Conservation (phyloP, 2,888 invertebrate genomes). For the Capitulum mitella region DNA sequence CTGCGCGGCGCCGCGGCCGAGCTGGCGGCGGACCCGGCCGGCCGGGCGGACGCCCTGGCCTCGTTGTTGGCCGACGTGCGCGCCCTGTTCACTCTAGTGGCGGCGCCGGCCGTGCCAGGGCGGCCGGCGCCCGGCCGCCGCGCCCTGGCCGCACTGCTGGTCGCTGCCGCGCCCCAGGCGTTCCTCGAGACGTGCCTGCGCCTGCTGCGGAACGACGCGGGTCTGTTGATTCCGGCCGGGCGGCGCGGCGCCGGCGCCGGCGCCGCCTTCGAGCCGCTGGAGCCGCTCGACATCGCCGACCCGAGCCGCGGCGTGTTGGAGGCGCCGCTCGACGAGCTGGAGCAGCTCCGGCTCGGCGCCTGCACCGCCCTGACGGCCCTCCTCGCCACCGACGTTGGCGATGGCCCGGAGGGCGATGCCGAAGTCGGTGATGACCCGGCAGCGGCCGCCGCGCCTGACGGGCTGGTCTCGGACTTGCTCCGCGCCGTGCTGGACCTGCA, state of each 20-base stretch:
- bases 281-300: neutral
- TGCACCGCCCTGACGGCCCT: neutral
- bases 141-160: neutral
- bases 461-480: neutral
- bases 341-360: neutral
- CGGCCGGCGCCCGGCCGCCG: neutral
- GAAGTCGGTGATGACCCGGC: neutral
- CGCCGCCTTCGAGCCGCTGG: neutral
- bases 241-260: neutral
- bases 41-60: neutral
- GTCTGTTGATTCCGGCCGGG: neutral
- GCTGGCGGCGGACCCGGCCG: neutral
- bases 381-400: neutral
- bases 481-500: neutral
- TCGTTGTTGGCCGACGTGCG: neutral
- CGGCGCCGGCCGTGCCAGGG: neutral
- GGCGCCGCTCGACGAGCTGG: neutral
- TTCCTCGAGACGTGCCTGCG: neutral
- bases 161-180: neutral
- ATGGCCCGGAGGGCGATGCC: too few species aligned
- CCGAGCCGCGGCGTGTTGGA: neutral
- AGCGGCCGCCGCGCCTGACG: neutral
- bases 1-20: neutral
- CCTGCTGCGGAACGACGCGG: neutral
- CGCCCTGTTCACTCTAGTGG: neutral